These are phyloP conservation scores for Edolisoma coerulescens DNA, from an alignment of 2,113 vertebrate species.

Conservation along the genomic window DNA sequence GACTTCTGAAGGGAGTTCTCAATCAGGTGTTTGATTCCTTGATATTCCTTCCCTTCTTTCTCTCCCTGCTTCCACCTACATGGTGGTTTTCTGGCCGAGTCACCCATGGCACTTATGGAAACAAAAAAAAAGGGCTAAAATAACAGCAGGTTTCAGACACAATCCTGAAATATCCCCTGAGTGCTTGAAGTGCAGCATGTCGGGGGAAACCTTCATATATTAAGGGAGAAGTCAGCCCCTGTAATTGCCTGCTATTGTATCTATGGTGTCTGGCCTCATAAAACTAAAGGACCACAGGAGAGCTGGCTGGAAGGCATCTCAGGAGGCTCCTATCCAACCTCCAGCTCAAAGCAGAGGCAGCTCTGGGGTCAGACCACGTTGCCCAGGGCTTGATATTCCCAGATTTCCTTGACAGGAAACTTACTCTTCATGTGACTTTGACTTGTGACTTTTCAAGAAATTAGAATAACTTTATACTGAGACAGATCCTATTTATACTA, in stretches of 20 bases:
- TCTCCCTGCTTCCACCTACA: neutral
- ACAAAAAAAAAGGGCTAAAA: slow-evolving; percentile 9
- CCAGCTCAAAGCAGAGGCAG: neutral
- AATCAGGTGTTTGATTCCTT: neutral
- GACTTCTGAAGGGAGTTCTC: neutral
- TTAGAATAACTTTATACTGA: neutral
- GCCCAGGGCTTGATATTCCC: neutral
- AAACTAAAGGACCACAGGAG: neutral
- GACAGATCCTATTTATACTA: neutral
- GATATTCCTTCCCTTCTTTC: neutral
- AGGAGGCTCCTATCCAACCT: neutral
- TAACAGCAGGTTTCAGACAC: slow-evolving; percentile 3
- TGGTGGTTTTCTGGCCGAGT: neutral
- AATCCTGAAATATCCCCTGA: slow-evolving; percentile 14
- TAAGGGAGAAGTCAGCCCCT: neutral
- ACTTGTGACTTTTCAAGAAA: neutral
- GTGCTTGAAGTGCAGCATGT: neutral
- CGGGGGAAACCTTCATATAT: neutral
- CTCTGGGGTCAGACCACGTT: neutral
- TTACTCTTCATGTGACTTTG: neutral
- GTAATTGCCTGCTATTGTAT: neutral
- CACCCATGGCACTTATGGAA: neutral
- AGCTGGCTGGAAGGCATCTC: neutral
- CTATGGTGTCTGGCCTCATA: neutral
- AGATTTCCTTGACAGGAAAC: neutral